Conservation (phyloP, 2,888 invertebrate species). For the Ophraella communa region DNA sequence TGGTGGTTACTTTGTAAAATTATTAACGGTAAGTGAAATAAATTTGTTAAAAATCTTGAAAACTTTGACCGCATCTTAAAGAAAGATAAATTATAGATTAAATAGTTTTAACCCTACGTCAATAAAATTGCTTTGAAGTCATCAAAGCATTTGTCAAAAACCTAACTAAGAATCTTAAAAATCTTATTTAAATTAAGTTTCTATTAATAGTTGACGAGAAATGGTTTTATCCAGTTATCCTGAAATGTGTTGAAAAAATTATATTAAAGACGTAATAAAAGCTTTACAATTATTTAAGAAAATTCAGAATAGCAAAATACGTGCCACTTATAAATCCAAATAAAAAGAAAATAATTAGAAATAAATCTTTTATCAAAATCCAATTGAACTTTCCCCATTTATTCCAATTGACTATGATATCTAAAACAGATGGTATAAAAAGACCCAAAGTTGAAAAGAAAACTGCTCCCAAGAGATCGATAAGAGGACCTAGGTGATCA, state of each 20-base stretch:
- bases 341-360: conserved; percentile 68
- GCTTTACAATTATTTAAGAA: conserved; percentile 2
- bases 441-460: conserved; percentile 74
- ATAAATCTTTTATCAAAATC: conserved; percentile 71
- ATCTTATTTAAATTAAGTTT: too few species aligned
- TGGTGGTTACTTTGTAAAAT: too few species aligned
- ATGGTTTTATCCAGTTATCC: too few species aligned
- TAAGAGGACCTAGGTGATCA: conserved; percentile 84
- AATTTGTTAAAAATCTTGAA: too few species aligned
- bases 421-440: conserved; percentile 74
- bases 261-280: too few species aligned
- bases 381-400: conserved; percentile 70
- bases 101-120: too few species aligned
- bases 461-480: conserved; percentile 85
- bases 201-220: too few species aligned
- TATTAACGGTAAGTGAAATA: too few species aligned
- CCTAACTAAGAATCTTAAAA: too few species aligned
- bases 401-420: conserved; percentile 75
- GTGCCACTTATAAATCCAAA: conserved; percentile 73
- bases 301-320: conserved; percentile 52
- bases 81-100: too few species aligned
- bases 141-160: background rate
- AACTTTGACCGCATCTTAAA: too few species aligned
- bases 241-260: too few species aligned
- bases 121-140: background rate